These are phyloP conservation scores for Acanthaster planci DNA, from an alignment of 35 echinoderm and acorn worm genomes.

Conservation along the genomic window DNA sequence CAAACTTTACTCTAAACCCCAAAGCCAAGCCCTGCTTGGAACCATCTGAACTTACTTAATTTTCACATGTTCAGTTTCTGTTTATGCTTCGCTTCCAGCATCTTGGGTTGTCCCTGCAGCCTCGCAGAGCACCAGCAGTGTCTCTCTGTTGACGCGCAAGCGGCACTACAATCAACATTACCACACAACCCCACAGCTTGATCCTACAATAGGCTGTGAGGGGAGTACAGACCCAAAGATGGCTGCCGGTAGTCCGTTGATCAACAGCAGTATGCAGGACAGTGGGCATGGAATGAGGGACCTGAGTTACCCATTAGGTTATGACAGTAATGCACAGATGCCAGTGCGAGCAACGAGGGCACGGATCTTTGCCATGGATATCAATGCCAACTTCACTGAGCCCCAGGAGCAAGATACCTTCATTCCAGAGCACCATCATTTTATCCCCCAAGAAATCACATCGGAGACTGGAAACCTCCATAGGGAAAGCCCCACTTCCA, in stretches of 20 bases:
- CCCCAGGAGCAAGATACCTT: constrained; percentile 3
- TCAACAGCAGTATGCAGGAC: neutral
- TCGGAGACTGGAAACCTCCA: neutral
- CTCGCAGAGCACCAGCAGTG: neutral
- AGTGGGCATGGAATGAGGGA: neutral
- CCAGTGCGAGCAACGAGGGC: neutral
- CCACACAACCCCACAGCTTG: neutral
- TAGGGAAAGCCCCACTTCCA: neutral
- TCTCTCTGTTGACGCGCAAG: constrained; percentile 9
- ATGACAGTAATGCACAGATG: neutral
- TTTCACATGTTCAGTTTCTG: too few relatives aligned
- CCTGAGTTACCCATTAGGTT: neutral
- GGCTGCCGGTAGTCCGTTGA: neutral
- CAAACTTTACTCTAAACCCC: too few relatives aligned
- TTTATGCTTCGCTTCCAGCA: neutral
- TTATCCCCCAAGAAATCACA: constrained; percentile 2
- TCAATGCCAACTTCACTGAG: constrained; percentile 46
- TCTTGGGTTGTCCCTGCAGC: neutral
- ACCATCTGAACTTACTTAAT: too few relatives aligned
- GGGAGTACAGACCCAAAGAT: neutral
- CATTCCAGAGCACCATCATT: constrained; percentile 12
- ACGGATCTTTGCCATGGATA: constrained; percentile 18
- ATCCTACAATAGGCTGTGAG: neutral
- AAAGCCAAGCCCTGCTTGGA: too few relatives aligned
- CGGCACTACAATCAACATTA: neutral